Percentiles rank a stretch among this genome's conserved stretches.
These are phyloP conservation scores for Dexiosoma caninum DNA, from an alignment of 2,888 invertebrate genomes.

Conservation along the genomic window DNA sequence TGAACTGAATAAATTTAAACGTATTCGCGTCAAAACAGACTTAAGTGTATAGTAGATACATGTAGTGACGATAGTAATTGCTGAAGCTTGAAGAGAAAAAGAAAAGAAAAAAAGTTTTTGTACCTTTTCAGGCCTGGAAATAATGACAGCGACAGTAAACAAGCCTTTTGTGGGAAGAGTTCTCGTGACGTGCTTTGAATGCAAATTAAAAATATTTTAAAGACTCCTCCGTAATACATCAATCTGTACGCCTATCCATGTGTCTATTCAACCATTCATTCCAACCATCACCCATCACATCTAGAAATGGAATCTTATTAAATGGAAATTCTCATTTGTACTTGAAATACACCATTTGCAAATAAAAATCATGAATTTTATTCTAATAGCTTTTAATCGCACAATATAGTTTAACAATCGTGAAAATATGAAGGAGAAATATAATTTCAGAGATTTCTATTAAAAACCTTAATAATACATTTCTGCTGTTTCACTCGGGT, in stretches of 20 bases:
- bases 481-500: too few species aligned
- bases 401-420: too few species aligned
- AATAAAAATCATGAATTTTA: background rate
- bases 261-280: background rate
- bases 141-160: slow-evolving; percentile 24
- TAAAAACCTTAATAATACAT: too few species aligned
- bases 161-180: slow-evolving; percentile 42
- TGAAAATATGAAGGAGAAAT: too few species aligned
- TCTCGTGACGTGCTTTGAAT: slow-evolving; percentile 44
- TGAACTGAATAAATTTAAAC: too few species aligned
- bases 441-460: too few species aligned
- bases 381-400: too few species aligned
- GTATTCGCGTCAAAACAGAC: too few species aligned
- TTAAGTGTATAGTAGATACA: too few species aligned
- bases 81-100: background rate
- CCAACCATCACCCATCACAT: slow-evolving; percentile 2
- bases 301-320: slow-evolving; percentile 12
- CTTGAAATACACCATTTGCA: background rate
- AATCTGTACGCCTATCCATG: background rate
- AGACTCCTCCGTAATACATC: slow-evolving; percentile 24
- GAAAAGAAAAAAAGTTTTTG: background rate
- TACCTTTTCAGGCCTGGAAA: slow-evolving; percentile 35
- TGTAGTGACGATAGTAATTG: background rate
- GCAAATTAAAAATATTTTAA: slow-evolving; percentile 26
- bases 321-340: background rate